Base-by-base conservation (phyloP, 2,888 invertebrate species). In the Drosophila macrospina region DNA sequence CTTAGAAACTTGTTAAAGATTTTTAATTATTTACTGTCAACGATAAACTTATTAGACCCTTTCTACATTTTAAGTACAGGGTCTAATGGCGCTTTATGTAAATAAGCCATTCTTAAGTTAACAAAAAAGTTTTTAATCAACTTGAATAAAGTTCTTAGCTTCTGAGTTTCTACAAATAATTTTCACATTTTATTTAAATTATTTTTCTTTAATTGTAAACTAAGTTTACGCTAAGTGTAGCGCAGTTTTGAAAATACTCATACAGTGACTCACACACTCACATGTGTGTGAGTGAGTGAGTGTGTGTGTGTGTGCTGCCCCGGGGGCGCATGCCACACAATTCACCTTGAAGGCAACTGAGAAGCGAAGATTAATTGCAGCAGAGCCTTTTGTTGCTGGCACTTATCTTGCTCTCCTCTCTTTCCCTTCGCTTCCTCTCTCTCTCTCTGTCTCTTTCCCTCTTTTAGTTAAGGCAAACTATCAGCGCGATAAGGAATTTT, bases 341-440 rank as follows among this genome's bases (percentile, higher is more conserved):
- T 80, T 83, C 88, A 83, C 83, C 88, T 83, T 86, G 88, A 86
- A 86, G 81, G 60, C 76, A 79, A 88, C 83, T 77, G 84, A 83
- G 87, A 86, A 84, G 89, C 84, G 88, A 86, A 86, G 86, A 86
- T 86, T 86, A 86, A 86, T 86, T 89, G 88, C 86, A 66, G 75
- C 78, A 70, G 86, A 71, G 86, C 72, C 86, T 88, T 89, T 86
- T 89, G 86, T 89, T 87, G 80, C 71, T 67, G 69, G 52, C 80
- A 74, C 76, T 74, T 81, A 86, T 80, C 86, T 77, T 32, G 61
- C 55, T 44, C 56, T 48, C 41, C 60, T 50, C 41, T n/a, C 57
- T 15, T 45, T 28, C 16, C 16, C 8, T 13, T 24, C 26, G 30
- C 45, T 48, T 57, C 41, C 51, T 48, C 41, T 11, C 41, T 44